Conservation (phyloP, 2,888 invertebrate genomes). For the Crocallis elinguaria region DNA sequence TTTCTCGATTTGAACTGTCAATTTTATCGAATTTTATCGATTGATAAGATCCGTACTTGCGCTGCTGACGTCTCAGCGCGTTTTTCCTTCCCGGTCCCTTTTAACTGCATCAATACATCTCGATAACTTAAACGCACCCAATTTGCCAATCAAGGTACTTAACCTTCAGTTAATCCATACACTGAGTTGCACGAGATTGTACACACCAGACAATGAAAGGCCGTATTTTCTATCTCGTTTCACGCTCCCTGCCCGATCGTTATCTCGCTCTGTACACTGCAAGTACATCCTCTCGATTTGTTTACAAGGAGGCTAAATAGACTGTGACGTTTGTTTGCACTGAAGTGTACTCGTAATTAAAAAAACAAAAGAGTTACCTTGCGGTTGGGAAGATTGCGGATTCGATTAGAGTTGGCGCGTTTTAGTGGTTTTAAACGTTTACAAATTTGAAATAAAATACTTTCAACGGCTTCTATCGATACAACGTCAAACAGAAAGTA, state of each 20-base stretch:
- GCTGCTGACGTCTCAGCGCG: neutral
- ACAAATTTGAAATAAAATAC: no score
- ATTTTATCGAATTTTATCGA: no score
- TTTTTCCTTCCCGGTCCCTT: neutral
- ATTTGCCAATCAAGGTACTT: slow-evolving; percentile 34
- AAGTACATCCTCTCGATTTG: slow-evolving; percentile 44
- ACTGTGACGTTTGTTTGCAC: slow-evolving; percentile 44
- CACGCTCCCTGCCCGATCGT: slow-evolving; percentile 32
- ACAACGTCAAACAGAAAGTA: no score
- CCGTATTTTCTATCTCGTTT: slow-evolving; percentile 39
- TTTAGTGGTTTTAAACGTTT: neutral
- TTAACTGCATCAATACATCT: neutral
- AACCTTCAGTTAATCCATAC: slow-evolving; percentile 32
- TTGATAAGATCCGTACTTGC: neutral
- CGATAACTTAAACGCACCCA: slow-evolving; percentile 12
- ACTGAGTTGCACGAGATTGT: slow-evolving; percentile 28
- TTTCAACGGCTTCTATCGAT: no score
- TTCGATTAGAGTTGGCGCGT: neutral
- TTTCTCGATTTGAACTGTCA: no score
- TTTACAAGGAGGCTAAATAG: slow-evolving; percentile 55
- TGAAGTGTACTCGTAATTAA: slow-evolving; percentile 31
- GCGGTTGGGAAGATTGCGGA: slow-evolving; percentile 3
- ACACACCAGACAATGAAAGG: slow-evolving; percentile 35
- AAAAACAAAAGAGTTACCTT: slow-evolving; percentile 32
- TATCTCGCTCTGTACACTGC: slow-evolving; percentile 19